Evolutionary conservation across 1,140 invertebrate genomes (phyloP), one percentile per base, ranked within the genome.

Genomic region (Delia radicum): DNA sequence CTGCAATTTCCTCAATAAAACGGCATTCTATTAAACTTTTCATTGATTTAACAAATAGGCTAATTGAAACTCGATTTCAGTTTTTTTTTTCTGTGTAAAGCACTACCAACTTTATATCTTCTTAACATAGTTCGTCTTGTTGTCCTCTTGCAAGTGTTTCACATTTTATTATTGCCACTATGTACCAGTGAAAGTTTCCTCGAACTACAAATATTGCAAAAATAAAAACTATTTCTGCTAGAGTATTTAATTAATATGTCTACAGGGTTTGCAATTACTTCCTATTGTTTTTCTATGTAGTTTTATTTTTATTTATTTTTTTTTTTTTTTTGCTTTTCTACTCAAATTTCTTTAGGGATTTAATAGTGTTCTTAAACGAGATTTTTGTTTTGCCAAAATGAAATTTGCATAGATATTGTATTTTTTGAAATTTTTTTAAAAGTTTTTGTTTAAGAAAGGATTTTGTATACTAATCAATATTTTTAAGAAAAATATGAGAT

Each of bases 211-310:
- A 8, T 7, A 55, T 55, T n/a, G 48, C 48, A 55, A 55, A 55
- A 42, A 42, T 42, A 42, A 10, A n/a, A n/a, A 10, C 12, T 1
- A 42, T 13, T 42, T 42, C 10, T 42, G 37, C n/a, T 42, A 55
- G 48, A 55, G 65, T 33, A 69, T 69, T 69, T 69, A 69, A 69
- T 69, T 69, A 69, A 69, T 69, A 69, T 33, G 65, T 37, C 65
- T 69, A 33, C 18, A 33, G 65, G 65, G 65, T 69, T n/a, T 69
- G 65, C 65, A 69, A 69, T 69, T 69, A 69, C 21, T 69, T 69
- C 18, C n/a, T n/a, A 55, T 55, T 55, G 48, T 55, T 7, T 55
- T 55, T 21, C 48, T 21, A 55, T 55, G 48, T 18, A 55, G 21
- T 55, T 55, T 55, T 55, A 55, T 55, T 55, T 55, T 24, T 21